These are phyloP conservation scores for Pseudorectes ferrugineus DNA, from an alignment of 2,113 vertebrate genomes.

Conservation along the genomic window DNA sequence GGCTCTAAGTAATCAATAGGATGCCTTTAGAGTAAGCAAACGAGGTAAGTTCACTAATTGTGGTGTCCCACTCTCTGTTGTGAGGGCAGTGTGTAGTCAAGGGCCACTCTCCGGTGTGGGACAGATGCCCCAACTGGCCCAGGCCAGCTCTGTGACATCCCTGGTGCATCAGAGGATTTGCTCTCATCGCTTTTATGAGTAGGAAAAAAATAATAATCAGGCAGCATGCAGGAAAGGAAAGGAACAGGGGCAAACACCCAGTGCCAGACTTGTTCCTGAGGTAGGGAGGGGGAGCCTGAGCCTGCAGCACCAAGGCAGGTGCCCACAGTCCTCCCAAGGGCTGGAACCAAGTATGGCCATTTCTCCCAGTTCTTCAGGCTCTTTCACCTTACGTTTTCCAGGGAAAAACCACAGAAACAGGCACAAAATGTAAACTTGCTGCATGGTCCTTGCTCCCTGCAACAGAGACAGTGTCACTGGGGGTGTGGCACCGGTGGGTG, in stretches of 20 bases:
- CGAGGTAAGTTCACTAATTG: background rate
- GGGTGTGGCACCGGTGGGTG: fast-evolving
- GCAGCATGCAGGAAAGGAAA: background rate
- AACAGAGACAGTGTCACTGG: fast-evolving
- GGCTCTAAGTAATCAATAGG: background rate
- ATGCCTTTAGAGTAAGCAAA: background rate
- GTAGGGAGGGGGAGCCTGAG: no score
- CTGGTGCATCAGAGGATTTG: background rate
- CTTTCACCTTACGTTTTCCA: fast-evolving
- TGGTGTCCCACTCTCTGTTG: background rate
- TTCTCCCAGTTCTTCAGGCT: background rate
- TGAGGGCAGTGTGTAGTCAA: background rate
- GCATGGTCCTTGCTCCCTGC: background rate
- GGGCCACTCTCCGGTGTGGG: fast-evolving
- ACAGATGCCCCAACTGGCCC: background rate
- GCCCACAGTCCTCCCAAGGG: fast-evolving
- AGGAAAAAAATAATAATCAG: background rate
- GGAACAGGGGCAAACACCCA: background rate
- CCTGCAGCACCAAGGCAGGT: background rate
- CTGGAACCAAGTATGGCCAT: fast-evolving
- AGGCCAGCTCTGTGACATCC: background rate
- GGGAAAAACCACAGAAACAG: background rate
- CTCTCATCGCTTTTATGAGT: background rate
- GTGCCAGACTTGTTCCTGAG: background rate
- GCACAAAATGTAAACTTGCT: background rate